phyloP scores from a whole-genome alignment of 2,113 vertebrate genomes.

The Phaethornis superciliosus region DNA sequence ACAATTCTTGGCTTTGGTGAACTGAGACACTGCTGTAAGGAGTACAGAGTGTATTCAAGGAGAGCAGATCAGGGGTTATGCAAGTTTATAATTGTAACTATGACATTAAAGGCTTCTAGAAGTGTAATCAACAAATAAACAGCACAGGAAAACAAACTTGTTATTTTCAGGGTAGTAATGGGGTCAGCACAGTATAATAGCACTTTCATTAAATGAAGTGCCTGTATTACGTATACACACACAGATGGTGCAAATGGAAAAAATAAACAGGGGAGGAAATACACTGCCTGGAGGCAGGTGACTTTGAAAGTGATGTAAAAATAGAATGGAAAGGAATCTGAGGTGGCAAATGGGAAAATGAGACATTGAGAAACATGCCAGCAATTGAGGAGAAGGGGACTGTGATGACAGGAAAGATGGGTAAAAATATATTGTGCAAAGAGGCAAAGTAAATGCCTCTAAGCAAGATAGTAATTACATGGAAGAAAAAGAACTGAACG shows the following conservation, averaged over 20 bases:
- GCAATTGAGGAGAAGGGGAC: background rate
- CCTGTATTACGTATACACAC: background rate
- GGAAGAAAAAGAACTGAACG: background rate
- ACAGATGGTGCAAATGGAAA: slow-evolving; percentile 38
- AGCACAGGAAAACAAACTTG: background rate
- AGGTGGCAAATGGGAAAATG: background rate
- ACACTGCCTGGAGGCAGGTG: slow-evolving; percentile 39
- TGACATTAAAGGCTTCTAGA: slow-evolving; percentile 9
- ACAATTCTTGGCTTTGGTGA: background rate
- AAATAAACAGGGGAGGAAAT: background rate
- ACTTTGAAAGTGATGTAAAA: background rate
- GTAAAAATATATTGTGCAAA: background rate
- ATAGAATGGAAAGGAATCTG: background rate
- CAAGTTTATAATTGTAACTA: background rate
- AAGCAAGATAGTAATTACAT: background rate
- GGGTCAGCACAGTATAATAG: background rate
- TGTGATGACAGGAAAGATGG: background rate
- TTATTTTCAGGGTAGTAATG: slow-evolving; percentile 7
- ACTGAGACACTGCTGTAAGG: background rate
- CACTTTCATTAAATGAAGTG: background rate
- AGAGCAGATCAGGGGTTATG: background rate
- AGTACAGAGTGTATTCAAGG: background rate
- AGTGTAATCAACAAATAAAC: slow-evolving; percentile 38
- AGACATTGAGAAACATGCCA: background rate
- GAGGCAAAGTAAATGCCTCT: background rate